Base-by-base conservation (phyloP, 2,888 invertebrate genomes). In the Stenchaetothrips biformis region DNA sequence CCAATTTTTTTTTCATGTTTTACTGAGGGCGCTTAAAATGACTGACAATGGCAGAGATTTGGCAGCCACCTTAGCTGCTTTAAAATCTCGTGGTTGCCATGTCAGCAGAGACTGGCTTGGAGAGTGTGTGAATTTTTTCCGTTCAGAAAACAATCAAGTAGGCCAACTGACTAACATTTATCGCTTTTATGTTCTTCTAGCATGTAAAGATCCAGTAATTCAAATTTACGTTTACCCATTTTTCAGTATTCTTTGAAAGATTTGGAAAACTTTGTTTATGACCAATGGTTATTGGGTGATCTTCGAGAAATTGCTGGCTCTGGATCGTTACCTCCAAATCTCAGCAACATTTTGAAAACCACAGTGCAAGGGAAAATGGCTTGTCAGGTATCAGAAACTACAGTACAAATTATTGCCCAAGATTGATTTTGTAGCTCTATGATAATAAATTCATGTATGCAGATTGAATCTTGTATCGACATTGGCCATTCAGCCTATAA, bases 241-340 rank as follows among this genome's bases (percentile, higher is more conserved):
- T 37, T 37, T 8, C 21, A 74, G 67, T 87, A 88, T 80, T 87
- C 86, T 37, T 85, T 88, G 81, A 84, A 86, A n/a, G 88, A 90
- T 47, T 87, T 92, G 80, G 87, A 90, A 83, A 86, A 86, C 80
- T 89, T 90, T 84, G 92, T 91, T 0, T 90, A 88, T 83, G 89
- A 91, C 81, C 93, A 93, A 84, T 93, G 92, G 93, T 85, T 91
- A 78, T 85, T 92, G 7, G 88, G 90, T 83, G 91, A 93, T 85
- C 86, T 93, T 79, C 88, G 90, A 80, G 91, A 92, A 21, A 90
- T 92, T 78, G 90, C 91, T 82, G 89, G 90, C 0, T 11, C 25
- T 74, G 90, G 90, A 0, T 90, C 89, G 79, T 85, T 93, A 77
- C 93, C 93, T 0, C 85, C 85, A 3, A 89, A 90, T 84, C 85